phyloP scores from a whole-genome alignment of 2,888 invertebrate species.

The Chesias legatella region DNA sequence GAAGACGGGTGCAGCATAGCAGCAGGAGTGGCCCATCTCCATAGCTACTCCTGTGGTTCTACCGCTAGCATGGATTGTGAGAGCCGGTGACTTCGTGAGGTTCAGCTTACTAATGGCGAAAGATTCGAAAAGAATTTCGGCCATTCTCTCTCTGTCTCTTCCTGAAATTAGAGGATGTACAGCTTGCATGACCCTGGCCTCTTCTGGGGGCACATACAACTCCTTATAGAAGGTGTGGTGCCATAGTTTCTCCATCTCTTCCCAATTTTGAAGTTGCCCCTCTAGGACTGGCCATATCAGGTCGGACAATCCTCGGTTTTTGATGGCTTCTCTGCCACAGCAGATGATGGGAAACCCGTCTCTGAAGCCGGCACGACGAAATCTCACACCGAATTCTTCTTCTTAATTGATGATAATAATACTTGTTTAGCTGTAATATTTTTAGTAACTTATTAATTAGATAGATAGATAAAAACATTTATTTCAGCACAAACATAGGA shows the following conservation, averaged over 20 bases:
- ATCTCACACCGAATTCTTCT: too few relatives aligned
- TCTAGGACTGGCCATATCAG: conserved; percentile 89
- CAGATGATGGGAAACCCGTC: conserved; percentile 68
- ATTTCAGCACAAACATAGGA: too few relatives aligned
- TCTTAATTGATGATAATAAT: too few relatives aligned
- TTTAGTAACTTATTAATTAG: too few relatives aligned
- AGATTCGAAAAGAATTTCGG: conserved; percentile 76
- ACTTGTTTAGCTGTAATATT: too few relatives aligned
- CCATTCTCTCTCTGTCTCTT: conserved; percentile 87
- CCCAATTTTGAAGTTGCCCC: conserved; percentile 90
- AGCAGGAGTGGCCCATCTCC: conserved; percentile 72
- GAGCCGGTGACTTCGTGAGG: conserved; percentile 67
- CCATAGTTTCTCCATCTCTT: conserved; percentile 94
- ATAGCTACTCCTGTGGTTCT: conserved; percentile 75
- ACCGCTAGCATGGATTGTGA: conserved; percentile 73
- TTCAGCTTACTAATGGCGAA: conserved; percentile 76
- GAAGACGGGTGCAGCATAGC: conserved; percentile 72
- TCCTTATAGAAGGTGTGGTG: conserved; percentile 92
- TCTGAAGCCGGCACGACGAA: conserved; percentile 40
- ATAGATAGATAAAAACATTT: too few relatives aligned
- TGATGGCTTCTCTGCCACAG: conserved; percentile 82
- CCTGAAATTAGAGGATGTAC: conserved; percentile 91
- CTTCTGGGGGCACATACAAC: conserved; percentile 89
- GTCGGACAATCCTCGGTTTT: conserved; percentile 67
- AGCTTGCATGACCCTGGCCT: conserved; percentile 87